Percentiles rank a stretch among this genome's conserved stretches.
Conservation (phyloP, 2,888 invertebrate species). For the Carterocephalus palaemon region DNA sequence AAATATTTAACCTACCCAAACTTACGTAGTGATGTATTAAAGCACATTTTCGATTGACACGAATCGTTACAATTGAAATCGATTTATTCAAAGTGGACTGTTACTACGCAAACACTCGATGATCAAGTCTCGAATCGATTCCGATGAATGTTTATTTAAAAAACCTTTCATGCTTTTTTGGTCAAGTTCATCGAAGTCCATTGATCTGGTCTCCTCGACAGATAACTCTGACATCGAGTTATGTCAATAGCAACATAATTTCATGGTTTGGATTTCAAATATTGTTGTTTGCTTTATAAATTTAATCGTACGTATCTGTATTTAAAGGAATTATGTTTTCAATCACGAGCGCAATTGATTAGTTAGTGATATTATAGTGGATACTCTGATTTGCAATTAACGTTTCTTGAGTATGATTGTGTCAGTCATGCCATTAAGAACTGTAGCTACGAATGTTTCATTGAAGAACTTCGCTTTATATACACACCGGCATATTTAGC, state of each 20-base stretch:
- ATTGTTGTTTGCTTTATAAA: constrained; percentile 36
- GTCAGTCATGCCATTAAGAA: not conserved
- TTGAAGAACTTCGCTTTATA: too few species aligned
- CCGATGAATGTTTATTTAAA: constrained; percentile 69
- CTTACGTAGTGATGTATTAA: constrained; percentile 29
- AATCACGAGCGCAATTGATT: constrained; percentile 9
- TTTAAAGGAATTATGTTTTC: constrained; percentile 6
- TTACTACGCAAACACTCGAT: constrained; percentile 73
- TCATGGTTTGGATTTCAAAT: constrained; percentile 44
- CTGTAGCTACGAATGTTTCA: too few species aligned
- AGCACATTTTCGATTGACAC: constrained; percentile 36
- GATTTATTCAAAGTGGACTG: constrained; percentile 69
- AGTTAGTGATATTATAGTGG: constrained; percentile 18
- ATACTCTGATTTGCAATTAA: constrained; percentile 10
- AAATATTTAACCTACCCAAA: constrained; percentile 29
- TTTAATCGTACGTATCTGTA: constrained; percentile 13
- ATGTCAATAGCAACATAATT: constrained; percentile 49
- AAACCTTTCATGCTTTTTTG: constrained; percentile 66
- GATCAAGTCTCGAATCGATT: constrained; percentile 68
- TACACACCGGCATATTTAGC: too few species aligned
- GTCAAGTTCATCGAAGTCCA: constrained; percentile 57
- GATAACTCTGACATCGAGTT: constrained; percentile 53
- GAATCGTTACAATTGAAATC: constrained; percentile 49
- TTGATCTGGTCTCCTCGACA: constrained; percentile 49
- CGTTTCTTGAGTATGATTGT: constrained; percentile 3